These are phyloP conservation scores for Amyelois transitella DNA, from an alignment of 1,140 invertebrate species.

Conservation along the genomic window DNA sequence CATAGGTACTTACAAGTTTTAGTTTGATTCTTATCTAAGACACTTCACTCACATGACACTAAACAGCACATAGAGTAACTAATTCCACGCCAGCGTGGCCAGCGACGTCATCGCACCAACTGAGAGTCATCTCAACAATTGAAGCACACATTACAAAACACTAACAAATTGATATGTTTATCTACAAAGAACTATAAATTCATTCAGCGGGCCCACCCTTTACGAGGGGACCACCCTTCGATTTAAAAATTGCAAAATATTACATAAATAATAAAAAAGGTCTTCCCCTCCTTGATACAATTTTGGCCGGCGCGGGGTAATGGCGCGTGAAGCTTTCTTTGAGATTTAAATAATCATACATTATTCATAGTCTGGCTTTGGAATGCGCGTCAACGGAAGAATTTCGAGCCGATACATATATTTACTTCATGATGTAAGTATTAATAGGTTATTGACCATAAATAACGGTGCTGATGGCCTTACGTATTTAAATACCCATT, in stretches of 20 bases:
- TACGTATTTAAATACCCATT: not conserved
- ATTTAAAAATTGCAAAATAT: conserved; percentile 71
- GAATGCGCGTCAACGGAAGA: not conserved
- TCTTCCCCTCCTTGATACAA: conserved; percentile 43
- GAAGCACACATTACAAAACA: conserved; percentile 69
- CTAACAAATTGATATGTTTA: conserved; percentile 74
- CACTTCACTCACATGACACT: not conserved
- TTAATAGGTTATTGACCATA: not conserved
- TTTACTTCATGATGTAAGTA: not conserved
- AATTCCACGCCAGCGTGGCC: conserved; percentile 33
- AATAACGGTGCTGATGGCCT: not conserved
- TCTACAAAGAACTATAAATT: conserved; percentile 72
- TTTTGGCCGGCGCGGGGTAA: conserved; percentile 66
- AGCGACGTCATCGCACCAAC: conserved; percentile 42
- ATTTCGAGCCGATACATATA: not conserved
- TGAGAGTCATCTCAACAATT: conserved; percentile 48
- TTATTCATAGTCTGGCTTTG: conserved; percentile 38
- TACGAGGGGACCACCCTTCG: conserved; percentile 65
- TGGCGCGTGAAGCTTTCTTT: conserved; percentile 46
- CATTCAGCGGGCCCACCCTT: conserved; percentile 67
- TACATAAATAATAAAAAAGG: conserved; percentile 69
- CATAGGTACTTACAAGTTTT: not conserved
- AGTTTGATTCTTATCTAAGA: not conserved
- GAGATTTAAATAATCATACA: conserved; percentile 50
- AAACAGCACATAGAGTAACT: conserved; percentile 25